Evolutionary conservation across 2,888 invertebrate species (phyloP).

Genomic region (Nycteola revayana): DNA sequence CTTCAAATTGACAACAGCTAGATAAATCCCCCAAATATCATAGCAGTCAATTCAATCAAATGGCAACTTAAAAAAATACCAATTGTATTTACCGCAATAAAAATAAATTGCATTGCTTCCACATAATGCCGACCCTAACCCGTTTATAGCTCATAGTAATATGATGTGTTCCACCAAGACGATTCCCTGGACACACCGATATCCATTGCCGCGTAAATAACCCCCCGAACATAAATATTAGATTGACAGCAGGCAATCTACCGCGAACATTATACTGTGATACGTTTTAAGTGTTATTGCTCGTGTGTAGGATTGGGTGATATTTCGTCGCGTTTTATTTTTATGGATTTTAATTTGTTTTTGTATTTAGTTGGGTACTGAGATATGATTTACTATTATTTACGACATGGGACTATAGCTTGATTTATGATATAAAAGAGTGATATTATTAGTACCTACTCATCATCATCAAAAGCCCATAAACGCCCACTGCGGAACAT

Average conservation of each 20-base stretch:
- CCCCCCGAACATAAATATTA: constrained; percentile 56
- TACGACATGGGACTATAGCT: no score
- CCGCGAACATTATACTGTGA: constrained; percentile 43
- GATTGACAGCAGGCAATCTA: constrained; percentile 60
- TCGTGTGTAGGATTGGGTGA: constrained; percentile 6
- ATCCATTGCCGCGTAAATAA: constrained; percentile 56
- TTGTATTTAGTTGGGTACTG: no score
- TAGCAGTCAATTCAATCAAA: constrained; percentile 25
- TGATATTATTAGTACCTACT: no score
- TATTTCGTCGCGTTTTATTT: constrained; percentile 12
- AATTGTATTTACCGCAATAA: constrained; percentile 32
- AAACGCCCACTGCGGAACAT: no score
- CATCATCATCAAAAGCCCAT: no score
- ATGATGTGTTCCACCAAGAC: constrained; percentile 48
- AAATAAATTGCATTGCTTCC: constrained; percentile 34
- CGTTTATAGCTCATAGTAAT: constrained; percentile 44
- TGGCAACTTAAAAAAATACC: constrained; percentile 20
- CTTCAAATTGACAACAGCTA: not conserved
- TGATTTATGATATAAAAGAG: no score
- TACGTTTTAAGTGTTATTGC: constrained; percentile 49
- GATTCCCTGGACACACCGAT: constrained; percentile 51
- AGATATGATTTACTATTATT: no score
- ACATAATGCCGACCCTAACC: constrained; percentile 39
- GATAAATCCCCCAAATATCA: constrained; percentile 8
- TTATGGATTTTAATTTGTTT: constrained; percentile 9